Percentiles rank a stretch among this genome's conserved stretches.
Evolutionary conservation across 2,888 invertebrate genomes (phyloP).

Genomic region (Lissocephala sabroskyi): DNA sequence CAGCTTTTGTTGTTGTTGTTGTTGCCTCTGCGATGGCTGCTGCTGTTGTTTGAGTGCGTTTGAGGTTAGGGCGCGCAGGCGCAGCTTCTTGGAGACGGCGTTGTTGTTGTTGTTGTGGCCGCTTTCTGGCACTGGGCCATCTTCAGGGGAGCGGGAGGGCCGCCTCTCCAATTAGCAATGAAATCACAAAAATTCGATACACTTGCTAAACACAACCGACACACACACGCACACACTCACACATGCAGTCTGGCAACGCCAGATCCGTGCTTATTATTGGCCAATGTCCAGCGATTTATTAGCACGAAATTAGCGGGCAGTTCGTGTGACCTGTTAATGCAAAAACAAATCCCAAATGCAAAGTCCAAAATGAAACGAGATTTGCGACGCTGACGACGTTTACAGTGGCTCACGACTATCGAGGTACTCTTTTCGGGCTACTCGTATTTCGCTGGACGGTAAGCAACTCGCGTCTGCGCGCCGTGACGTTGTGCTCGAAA

Average conservation of each 20-base stretch:
- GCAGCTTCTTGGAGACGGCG: constrained; percentile 23
- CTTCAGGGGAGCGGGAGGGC: background rate
- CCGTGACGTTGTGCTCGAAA: constrained; percentile 67
- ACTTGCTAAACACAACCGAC: background rate
- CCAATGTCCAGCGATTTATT: too few species aligned
- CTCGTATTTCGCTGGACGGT: constrained; percentile 5
- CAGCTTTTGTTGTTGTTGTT: constrained; percentile 18
- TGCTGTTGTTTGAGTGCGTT: constrained; percentile 23
- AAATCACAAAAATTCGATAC: constrained; percentile 33
- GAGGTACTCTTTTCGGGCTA: too few species aligned
- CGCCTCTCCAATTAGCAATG: constrained; percentile 44
- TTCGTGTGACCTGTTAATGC: background rate
- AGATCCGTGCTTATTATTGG: background rate
- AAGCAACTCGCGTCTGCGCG: constrained; percentile 70
- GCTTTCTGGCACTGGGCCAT: constrained; percentile 19
- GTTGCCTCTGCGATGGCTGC: constrained; percentile 34
- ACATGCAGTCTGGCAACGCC: background rate
- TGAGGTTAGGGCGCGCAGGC: constrained; percentile 54
- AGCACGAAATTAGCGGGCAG: constrained; percentile 7
- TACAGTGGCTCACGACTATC: background rate
- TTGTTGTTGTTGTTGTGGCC: constrained; percentile 28
- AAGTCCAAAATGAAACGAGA: constrained; percentile 6
- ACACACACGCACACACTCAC: background rate
- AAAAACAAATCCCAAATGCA: background rate
- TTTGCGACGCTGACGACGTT: background rate